A percentile compares a stretch with the other conserved stretches of the same genome.
Evolutionary conservation across 1,140 invertebrate species (phyloP).

Genomic region (Drosophila sp.): DNA sequence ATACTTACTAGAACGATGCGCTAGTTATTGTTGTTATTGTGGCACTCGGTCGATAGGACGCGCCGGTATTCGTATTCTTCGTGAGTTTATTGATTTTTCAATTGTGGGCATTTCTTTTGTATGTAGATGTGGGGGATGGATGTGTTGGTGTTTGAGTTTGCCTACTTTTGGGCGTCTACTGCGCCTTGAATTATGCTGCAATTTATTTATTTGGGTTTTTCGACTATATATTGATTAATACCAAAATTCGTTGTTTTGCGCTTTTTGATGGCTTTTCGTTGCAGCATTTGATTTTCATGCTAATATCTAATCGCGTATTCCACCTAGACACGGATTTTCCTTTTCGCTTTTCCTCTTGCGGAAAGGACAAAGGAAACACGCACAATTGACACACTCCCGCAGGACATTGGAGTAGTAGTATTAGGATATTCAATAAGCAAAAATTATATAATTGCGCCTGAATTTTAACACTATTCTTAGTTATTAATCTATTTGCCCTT

Average conservation of each 20-base stretch:
- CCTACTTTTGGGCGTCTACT: conserved; percentile 63
- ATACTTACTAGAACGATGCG: conserved; percentile 14
- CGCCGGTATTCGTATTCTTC: conserved; percentile 56
- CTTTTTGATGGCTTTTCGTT: not conserved
- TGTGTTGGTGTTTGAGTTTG: conserved; percentile 36
- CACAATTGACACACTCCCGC: conserved; percentile 6
- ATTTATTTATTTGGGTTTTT: conserved; percentile 12
- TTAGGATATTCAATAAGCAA: not conserved
- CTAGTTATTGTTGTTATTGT: conserved; percentile 54
- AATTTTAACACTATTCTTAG: not conserved
- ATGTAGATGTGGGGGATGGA: conserved; percentile 25
- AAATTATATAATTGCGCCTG: not conserved
- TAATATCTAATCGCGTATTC: not conserved
- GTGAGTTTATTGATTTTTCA: conserved; percentile 72
- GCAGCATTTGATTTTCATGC: not conserved
- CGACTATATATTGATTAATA: conserved; percentile 5
- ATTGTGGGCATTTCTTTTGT: conserved; percentile 52
- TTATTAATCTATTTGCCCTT: not conserved
- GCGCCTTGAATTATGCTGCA: conserved; percentile 7
- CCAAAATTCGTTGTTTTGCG: conserved; percentile 1
- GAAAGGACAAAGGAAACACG: not conserved
- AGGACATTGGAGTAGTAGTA: not conserved
- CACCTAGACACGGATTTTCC: not conserved
- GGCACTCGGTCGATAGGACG: conserved; percentile 51
- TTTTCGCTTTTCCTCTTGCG: not conserved